Base-by-base conservation (phyloP, 2,888 invertebrate genomes). In the Andrena chrysosceles region DNA sequence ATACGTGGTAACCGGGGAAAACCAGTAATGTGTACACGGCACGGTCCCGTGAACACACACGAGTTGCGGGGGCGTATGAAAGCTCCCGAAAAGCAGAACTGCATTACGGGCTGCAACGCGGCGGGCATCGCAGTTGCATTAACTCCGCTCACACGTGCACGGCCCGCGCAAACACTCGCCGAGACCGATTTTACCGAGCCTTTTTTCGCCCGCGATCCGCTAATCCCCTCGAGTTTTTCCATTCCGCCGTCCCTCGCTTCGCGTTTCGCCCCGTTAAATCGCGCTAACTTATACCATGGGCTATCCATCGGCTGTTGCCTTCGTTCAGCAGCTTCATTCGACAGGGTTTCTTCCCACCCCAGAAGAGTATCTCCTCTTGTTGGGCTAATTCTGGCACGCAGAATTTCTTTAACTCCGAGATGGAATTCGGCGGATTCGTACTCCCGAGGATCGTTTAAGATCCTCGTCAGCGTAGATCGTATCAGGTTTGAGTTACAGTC, bases 11-110 rank as follows among this genome's bases (percentile, higher is more conserved):
- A 74, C 62, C 77, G 29, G 78, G 81, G 85, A 86, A 81, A 85
- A 77, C 78, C 81, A 77, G 85, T 88, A 80, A 82, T 86, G 83
- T 83, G 85, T 85, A 85, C 86, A 83, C 72, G 76, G 63, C 73
- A 79, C 72, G 81, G 78, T 86, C 81, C 81, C 82, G 77, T 79
- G 78, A 85, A 72, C 89, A 77, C 73, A 69, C 59, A 52, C 76
- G 81, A 73, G 68, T 64, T 31, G 74, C 59, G 77, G 33, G 64
- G 72, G 77, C 68, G 68, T 78, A 81, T 76, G 67, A 72, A 84
- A 76, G 74, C 80, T 64, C 59, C 56, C 72, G 77, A 86, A 88
- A 87, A 88, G 83, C 84, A 76, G 69, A 84, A 84, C 73, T 79
- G 77, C 81, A 81, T 87, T 87, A 85, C 72, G 62, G 29, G 20